Conservation (phyloP, 2,797 vertebrate genomes). For the Callimico goeldii region DNA sequence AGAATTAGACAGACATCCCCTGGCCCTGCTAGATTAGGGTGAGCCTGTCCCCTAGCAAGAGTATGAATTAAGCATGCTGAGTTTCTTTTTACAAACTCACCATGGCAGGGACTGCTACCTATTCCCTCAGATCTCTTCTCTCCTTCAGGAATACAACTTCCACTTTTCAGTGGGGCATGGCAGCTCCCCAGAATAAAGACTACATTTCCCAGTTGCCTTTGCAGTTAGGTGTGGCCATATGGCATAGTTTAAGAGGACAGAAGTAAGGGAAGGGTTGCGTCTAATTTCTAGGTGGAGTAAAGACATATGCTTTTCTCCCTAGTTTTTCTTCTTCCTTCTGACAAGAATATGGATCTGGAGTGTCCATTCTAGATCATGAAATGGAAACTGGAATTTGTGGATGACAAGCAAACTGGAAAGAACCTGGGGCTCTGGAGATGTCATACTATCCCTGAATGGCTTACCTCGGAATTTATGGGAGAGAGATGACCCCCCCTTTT, state of each 20-base stretch:
- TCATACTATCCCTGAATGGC: not conserved
- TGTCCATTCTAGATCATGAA: not conserved
- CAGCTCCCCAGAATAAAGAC: not conserved
- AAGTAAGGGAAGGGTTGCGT: not conserved
- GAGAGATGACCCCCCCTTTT: not conserved
- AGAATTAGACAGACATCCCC: not conserved
- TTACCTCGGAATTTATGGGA: not conserved
- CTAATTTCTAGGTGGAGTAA: not conserved
- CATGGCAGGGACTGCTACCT: not conserved
- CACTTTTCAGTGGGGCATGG: not conserved
- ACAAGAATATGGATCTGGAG: not conserved
- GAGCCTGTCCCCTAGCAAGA: not conserved
- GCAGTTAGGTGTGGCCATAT: not conserved
- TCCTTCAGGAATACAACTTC: rapidly evolving
- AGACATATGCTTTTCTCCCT: not conserved
- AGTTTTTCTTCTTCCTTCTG: not conserved
- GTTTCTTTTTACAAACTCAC: not conserved
- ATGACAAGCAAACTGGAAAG: not conserved
- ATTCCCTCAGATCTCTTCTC: not conserved
- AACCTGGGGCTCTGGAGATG: not conserved
- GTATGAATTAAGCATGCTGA: not conserved
- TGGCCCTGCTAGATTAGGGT: not conserved
- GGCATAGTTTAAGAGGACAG: not conserved
- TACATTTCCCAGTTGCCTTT: not conserved
- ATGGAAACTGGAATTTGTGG: not conserved